Conservation (phyloP, 1,140 invertebrate species). For the Potamilus streckersoni region DNA sequence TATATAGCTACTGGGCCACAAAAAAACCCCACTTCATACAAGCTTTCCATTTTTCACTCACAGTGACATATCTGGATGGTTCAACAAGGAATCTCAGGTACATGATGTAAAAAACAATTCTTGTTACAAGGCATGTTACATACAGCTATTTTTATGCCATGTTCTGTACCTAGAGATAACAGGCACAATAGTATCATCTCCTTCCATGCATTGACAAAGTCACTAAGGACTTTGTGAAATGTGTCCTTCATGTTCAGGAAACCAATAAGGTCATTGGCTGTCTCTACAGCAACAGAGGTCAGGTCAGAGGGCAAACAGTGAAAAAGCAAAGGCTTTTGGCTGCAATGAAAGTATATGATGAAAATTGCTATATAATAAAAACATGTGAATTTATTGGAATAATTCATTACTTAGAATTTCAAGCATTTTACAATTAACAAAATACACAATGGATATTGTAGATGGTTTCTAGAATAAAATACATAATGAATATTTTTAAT, state of each 20-base stretch:
- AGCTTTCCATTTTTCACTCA: too few relatives aligned
- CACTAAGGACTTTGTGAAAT: constrained; percentile 86
- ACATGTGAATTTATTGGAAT: neutral
- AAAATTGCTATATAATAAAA: constrained; percentile 1
- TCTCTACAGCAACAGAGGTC: constrained; percentile 44
- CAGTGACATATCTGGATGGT: too few relatives aligned
- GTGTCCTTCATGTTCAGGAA: constrained; percentile 88
- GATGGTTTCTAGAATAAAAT: neutral
- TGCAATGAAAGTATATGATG: constrained; percentile 41
- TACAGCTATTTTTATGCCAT: too few relatives aligned
- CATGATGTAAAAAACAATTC: too few relatives aligned
- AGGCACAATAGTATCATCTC: constrained; percentile 82
- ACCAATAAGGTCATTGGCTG: constrained; percentile 74
- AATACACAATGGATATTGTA: neutral
- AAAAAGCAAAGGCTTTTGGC: constrained; percentile 78
- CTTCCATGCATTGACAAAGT: constrained; percentile 87
- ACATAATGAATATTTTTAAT: neutral
- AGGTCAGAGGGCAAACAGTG: constrained; percentile 84
- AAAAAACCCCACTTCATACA: too few relatives aligned
- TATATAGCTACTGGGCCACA: too few relatives aligned
- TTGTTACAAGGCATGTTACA: too few relatives aligned
- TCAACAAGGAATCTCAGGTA: too few relatives aligned
- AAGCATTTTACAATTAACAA: neutral
- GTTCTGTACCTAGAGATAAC: constrained; percentile 80
- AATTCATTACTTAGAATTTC: neutral